Evolutionary conservation across 1,140 invertebrate species (phyloP).

Genomic region (Zaprionus ornatus): DNA sequence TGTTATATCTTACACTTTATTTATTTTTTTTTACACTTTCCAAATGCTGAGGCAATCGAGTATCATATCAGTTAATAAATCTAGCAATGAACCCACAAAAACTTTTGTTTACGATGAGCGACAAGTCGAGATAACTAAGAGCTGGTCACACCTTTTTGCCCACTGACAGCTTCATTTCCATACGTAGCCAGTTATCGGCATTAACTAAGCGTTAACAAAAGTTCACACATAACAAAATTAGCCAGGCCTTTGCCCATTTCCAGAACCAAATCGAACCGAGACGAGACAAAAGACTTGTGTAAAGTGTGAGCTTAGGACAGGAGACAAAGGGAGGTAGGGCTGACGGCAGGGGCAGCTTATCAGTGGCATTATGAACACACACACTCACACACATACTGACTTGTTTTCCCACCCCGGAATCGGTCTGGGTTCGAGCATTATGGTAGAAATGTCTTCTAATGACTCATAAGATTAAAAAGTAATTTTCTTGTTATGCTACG

Average conservation of each 20-base stretch:
- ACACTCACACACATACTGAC: conserved; percentile 36
- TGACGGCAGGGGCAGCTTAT: background rate
- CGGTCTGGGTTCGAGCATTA: conserved; percentile 45
- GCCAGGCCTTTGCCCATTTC: background rate
- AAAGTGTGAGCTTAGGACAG: background rate
- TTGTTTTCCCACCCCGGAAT: conserved; percentile 5
- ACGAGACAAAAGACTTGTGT: background rate
- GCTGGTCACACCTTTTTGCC: conserved; percentile 45
- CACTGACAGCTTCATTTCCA: conserved; percentile 69
- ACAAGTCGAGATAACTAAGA: conserved; percentile 30
- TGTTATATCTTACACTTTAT: background rate
- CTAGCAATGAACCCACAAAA: background rate
- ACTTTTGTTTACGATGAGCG: conserved; percentile 18
- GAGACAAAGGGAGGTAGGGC: background rate
- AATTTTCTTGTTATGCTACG: conserved; percentile 77
- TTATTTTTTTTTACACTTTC: background rate
- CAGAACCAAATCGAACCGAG: conserved; percentile 12
- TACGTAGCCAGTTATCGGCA: conserved; percentile 46
- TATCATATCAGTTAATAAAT: conserved; percentile 20
- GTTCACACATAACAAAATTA: conserved; percentile 71
- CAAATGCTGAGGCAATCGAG: background rate
- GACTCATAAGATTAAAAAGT: conserved; percentile 82
- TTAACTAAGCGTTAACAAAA: conserved; percentile 45
- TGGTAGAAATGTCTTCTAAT: conserved; percentile 75
- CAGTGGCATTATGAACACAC: conserved; percentile 35